Base-by-base conservation (phyloP, 2,797 vertebrate genomes). In the Chaetodon trifasciatus region DNA sequence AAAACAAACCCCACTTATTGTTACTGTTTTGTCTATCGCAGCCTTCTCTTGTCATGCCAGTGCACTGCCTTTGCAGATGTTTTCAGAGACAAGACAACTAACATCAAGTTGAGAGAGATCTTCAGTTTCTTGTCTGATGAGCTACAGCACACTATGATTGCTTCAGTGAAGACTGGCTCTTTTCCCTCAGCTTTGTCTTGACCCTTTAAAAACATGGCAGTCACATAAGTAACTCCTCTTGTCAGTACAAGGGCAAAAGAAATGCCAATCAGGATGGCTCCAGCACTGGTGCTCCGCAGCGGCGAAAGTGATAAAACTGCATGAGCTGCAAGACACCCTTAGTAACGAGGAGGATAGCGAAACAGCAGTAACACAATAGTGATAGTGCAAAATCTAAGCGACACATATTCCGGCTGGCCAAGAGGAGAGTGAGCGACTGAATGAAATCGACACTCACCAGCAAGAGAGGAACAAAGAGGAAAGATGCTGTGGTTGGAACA, bases 401-500 rank as follows among this genome's bases (percentile, higher is more conserved):
- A 58, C 37, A 83, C 24, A 58, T 57, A 57, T 74, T 53, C 23
- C 39, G 19, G n/a, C 50, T 70, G 16, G 39, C 53, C 52, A 56
- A 64, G 37, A 68, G 47, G 16, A 55, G 42, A 44, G 50, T 68
- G 42, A 70, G 40, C 21, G 40, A 60, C 23, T 68, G 21, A 57
- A 80, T 66, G 46, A 70, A 76, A 58, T 70, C 13, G 0, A 47
- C 46, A 62, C 44, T 73, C 52, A 46, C 5, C 35, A 78, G 50
- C 24, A 76, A 71, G 44, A 76, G 0, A 73, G 15, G 69, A n/a
- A 63, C 15, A 60, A 64, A 65, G 35, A 56, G 47, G 40, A 49
- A 50, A 72, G 50, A 71, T 16, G 57, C 47, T 64, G 32, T 47
- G 58, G 17, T 55, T 69, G 64, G 67, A 87, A 74, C 46, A 78